A percentile compares a stretch with the other conserved stretches of the same genome.
phyloP scores from a whole-genome alignment of 2,113 vertebrate genomes.

The Phodopus roborovskii region DNA sequence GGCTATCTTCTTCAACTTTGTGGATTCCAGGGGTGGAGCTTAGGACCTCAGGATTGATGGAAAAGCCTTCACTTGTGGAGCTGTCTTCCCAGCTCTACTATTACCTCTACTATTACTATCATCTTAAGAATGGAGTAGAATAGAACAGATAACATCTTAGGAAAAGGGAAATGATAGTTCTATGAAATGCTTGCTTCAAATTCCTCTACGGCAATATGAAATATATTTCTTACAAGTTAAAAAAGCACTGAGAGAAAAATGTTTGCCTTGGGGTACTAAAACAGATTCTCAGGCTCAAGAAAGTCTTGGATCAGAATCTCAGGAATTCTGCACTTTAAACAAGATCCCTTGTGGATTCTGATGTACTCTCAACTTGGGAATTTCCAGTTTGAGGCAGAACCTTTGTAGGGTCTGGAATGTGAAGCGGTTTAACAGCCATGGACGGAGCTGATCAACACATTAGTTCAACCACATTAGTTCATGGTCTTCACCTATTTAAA shows the following conservation, averaged over 20 bases:
- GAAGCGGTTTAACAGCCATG: background rate
- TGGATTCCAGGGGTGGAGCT: background rate
- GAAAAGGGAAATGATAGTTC: background rate
- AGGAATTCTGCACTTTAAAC: conserved; percentile 73
- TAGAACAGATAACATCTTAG: background rate
- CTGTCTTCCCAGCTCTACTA: background rate
- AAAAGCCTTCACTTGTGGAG: background rate
- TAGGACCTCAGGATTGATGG: background rate
- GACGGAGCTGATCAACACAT: conserved; percentile 51
- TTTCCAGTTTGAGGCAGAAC: conserved; percentile 17
- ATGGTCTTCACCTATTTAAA: conserved; percentile 9
- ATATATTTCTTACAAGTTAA: background rate
- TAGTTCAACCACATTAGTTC: conserved; percentile 1
- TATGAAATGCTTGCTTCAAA: conserved; percentile 33
- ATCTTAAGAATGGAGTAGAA: background rate
- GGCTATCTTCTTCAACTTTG: background rate
- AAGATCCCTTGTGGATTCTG: conserved; percentile 32
- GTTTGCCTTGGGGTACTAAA: conserved; percentile 25
- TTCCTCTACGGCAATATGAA: conserved; percentile 43
- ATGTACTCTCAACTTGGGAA: conserved; percentile 12
- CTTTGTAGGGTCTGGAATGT: conserved; percentile 20
- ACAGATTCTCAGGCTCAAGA: conserved; percentile 26
- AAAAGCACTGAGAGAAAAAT: background rate
- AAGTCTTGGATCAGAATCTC: conserved; percentile 40
- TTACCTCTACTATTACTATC: background rate